These are phyloP conservation scores for Gerris lacustris DNA, from an alignment of 2,888 invertebrate genomes.

Conservation along the genomic window DNA sequence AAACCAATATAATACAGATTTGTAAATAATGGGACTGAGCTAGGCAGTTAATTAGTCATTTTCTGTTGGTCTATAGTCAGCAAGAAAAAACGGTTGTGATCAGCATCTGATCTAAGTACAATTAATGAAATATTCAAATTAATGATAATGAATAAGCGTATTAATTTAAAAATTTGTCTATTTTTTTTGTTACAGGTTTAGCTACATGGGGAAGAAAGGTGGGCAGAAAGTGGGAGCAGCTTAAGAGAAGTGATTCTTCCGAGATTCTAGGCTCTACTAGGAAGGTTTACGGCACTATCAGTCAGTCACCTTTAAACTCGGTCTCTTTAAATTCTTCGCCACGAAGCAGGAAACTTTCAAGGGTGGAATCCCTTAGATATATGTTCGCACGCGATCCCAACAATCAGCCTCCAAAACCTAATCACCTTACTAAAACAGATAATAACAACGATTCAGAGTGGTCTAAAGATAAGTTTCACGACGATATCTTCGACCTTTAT, in stretches of 20 bases:
- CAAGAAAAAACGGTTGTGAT: too few species aligned
- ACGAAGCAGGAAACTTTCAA: slow-evolving; percentile 37
- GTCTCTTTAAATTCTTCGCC: slow-evolving; percentile 20
- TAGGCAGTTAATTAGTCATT: too few species aligned
- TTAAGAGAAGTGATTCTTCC: slow-evolving; percentile 46
- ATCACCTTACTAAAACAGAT: slow-evolving; percentile 27
- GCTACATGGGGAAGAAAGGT: slow-evolving; percentile 49
- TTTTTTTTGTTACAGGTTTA: slow-evolving; percentile 39
- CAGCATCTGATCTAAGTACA: too few species aligned
- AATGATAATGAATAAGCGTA: too few species aligned
- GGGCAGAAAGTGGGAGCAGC: slow-evolving; percentile 48
- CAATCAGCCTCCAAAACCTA: background rate
- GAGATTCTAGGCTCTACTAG: slow-evolving; percentile 38
- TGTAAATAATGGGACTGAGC: too few species aligned
- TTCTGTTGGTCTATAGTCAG: too few species aligned
- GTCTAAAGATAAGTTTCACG: slow-evolving; percentile 34
- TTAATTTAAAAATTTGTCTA: background rate
- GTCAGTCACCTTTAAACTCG: slow-evolving; percentile 11
- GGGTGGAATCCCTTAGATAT: slow-evolving; percentile 45
- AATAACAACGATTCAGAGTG: slow-evolving; percentile 29
- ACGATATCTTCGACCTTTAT: slow-evolving; percentile 34
- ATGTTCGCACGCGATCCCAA: slow-evolving; percentile 37
- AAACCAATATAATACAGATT: too few species aligned
- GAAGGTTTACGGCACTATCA: slow-evolving; percentile 16
- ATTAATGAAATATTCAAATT: too few species aligned